Percentiles rank a stretch among this genome's conserved stretches.
These are phyloP conservation scores for Drosophila sp. DNA, from an alignment of 1,140 invertebrate genomes.

Conservation along the genomic window DNA sequence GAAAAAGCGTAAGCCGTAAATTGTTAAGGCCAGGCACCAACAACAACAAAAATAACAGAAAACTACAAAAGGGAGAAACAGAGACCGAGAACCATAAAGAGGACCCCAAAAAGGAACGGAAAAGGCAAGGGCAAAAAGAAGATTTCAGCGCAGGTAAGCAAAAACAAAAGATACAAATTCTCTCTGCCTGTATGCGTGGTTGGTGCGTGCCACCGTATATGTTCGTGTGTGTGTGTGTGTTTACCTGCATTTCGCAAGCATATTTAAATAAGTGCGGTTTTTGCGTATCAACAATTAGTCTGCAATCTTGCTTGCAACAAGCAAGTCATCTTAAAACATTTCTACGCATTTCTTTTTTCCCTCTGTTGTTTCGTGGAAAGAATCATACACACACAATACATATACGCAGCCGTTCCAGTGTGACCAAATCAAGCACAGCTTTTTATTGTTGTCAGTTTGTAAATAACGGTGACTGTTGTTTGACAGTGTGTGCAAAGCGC, in stretches of 20 bases:
- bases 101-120: conserved; percentile 3
- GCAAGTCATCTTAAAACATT: conserved; percentile 31
- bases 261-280: conserved; percentile 28
- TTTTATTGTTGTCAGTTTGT: conserved; percentile 59
- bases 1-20: conserved; percentile 29
- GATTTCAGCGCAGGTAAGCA: conserved; percentile 62
- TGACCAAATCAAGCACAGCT: conserved; percentile 33
- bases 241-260: conserved; percentile 29
- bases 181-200: conserved; percentile 24
- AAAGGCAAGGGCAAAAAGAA: conserved; percentile 41
- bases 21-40: conserved; percentile 17
- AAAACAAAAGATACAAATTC: conserved; percentile 56
- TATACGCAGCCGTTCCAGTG: conserved; percentile 22
- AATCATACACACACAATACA: conserved; percentile 11
- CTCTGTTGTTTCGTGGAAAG: conserved; percentile 21
- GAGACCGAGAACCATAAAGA: conserved; percentile 13
- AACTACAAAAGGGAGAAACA: background rate
- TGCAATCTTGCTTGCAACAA: conserved; percentile 52
- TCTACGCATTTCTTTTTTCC: conserved; percentile 79
- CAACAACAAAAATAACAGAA: background rate
- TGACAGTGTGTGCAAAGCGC: background rate
- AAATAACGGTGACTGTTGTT: conserved; percentile 47
- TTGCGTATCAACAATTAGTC: conserved; percentile 49
- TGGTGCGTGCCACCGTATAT: conserved; percentile 6
- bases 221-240: conserved; percentile 37